Evolutionary conservation across 1,140 invertebrate species (phyloP).

Genomic region (Diuraphis noxia): DNA sequence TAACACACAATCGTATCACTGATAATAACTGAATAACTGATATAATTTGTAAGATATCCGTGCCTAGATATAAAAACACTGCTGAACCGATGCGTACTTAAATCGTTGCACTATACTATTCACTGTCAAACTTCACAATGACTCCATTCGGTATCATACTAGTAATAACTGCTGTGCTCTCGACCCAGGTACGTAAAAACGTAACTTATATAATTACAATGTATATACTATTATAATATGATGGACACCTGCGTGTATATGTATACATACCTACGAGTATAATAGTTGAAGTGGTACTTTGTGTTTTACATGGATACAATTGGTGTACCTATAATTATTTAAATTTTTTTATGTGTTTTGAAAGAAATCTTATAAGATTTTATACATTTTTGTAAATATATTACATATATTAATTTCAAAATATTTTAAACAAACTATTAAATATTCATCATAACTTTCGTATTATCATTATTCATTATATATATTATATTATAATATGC

Average conservation of each 20-base stretch:
- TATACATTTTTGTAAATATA: background rate
- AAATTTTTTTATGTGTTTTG: background rate
- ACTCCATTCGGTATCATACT: conserved; percentile 10
- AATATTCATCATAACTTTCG: background rate
- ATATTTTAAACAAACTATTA: background rate
- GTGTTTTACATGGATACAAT: too few species aligned
- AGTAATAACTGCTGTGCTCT: background rate
- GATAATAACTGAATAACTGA: conserved; percentile 24
- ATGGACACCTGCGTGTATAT: background rate
- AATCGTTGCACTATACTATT: background rate
- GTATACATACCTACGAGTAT: background rate
- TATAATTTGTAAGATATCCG: background rate
- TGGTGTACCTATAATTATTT: too few species aligned
- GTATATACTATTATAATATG: background rate
- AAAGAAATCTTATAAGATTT: background rate
- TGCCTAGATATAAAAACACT: background rate
- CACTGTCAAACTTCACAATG: conserved; percentile 14
- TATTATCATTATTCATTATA: too few species aligned
- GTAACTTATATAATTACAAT: background rate
- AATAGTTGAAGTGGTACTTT: too few species aligned
- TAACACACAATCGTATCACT: background rate
- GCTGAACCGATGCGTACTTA: background rate
- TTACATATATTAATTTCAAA: background rate
- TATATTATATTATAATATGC: too few species aligned
- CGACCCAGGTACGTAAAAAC: conserved; percentile 1